Conservation (phyloP, 2,888 invertebrate species). For the Heliconius aoede region DNA sequence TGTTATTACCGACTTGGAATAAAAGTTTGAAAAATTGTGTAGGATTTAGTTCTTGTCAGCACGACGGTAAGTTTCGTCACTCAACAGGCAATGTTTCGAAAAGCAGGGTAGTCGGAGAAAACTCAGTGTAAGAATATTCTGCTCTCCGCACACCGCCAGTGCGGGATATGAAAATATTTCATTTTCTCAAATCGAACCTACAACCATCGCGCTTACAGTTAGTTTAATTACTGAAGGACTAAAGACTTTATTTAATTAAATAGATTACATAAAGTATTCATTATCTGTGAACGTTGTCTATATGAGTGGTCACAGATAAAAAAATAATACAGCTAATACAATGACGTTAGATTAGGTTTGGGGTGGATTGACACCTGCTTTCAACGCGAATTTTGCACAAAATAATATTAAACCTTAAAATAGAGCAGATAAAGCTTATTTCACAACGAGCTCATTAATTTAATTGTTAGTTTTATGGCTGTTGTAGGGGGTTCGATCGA, state of each 20-base stretch:
- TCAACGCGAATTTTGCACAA: background rate
- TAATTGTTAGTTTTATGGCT: conserved; percentile 16
- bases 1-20: conserved; percentile 4
- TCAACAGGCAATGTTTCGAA: background rate
- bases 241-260: background rate
- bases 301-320: conserved; percentile 14
- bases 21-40: background rate
- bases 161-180: no score
- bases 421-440: background rate
- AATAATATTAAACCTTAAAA: conserved; percentile 4
- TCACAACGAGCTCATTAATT: conserved; percentile 4
- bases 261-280: conserved; percentile 28
- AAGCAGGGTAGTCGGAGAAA: background rate
- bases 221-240: background rate
- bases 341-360: conserved; percentile 26
- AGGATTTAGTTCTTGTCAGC: background rate
- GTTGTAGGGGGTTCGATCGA: background rate
- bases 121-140: no score
- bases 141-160: no score
- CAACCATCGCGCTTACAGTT: background rate
- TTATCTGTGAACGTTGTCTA: conserved; percentile 31
- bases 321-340: conserved; percentile 19
- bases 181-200: no score
- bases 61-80: background rate
- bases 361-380: conserved; percentile 36